Conservation (phyloP, 2,113 vertebrate species). For the Apodemus speciosus region DNA sequence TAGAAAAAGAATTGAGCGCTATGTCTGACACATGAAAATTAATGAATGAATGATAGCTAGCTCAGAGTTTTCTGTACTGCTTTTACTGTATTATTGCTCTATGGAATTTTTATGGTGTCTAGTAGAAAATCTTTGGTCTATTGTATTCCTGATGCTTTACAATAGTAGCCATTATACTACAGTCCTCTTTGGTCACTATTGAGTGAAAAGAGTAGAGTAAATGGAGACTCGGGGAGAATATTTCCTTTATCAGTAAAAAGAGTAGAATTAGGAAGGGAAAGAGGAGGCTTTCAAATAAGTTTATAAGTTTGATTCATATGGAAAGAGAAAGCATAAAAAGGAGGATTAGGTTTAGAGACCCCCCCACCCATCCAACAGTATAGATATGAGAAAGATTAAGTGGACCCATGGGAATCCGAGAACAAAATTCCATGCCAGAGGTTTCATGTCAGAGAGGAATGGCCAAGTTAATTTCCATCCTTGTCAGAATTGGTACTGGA, state of each 20-base stretch:
- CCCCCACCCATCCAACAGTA: background rate
- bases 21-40: conserved; percentile 16
- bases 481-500: background rate
- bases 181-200: background rate
- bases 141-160: background rate
- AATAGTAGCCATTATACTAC: background rate
- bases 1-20: conserved; percentile 46
- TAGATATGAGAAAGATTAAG: background rate
- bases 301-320: background rate
- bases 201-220: background rate
- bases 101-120: conserved; percentile 25
- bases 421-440: background rate
- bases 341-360: background rate
- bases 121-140: background rate
- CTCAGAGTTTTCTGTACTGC: background rate
- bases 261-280: background rate
- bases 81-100: background rate
- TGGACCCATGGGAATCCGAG: background rate
- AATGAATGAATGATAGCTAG: conserved; percentile 33
- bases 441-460: background rate
- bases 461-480: background rate
- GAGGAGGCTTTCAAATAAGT: background rate
- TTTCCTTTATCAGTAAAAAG: background rate
- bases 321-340: background rate
- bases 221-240: background rate